These are phyloP conservation scores for Lagodon rhomboides DNA, from an alignment of 2,797 vertebrate genomes.

Conservation along the genomic window DNA sequence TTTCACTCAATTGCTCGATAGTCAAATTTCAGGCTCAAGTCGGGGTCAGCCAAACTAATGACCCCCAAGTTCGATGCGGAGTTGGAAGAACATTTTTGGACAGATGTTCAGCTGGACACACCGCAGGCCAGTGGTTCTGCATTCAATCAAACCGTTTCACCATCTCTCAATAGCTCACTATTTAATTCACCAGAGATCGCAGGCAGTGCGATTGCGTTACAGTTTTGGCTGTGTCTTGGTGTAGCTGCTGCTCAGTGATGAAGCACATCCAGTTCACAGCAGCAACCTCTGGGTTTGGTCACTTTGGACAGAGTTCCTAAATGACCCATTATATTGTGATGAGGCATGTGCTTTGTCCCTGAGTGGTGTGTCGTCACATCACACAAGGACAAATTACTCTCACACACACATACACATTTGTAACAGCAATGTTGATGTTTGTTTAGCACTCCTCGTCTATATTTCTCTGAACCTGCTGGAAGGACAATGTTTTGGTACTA, in stretches of 20 bases:
- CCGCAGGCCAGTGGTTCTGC: constrained; percentile 49
- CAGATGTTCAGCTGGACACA: constrained; percentile 41
- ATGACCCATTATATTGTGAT: constrained; percentile 60
- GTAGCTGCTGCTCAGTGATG: constrained; percentile 38
- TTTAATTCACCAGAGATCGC: constrained; percentile 51
- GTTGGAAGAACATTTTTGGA: constrained; percentile 54
- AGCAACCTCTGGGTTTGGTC: constrained; percentile 63
- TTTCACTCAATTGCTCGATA: constrained; percentile 34
- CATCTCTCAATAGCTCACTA: constrained; percentile 44
- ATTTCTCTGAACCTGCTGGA: no score
- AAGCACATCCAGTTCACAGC: constrained; percentile 46
- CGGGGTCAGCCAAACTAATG: constrained; percentile 41
- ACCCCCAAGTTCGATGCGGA: constrained; percentile 39
- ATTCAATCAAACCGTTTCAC: constrained; percentile 61
- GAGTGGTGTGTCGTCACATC: constrained; percentile 57
- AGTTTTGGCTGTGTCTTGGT: constrained; percentile 42
- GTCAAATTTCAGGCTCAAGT: constrained; percentile 46
- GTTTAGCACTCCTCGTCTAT: no score
- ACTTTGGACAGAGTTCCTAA: constrained; percentile 59
- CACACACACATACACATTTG: constrained; percentile 10
- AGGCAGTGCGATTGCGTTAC: constrained; percentile 57
- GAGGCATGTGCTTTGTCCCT: constrained; percentile 54
- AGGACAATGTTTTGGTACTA: no score
- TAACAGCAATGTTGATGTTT: no score
- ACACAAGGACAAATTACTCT: constrained; percentile 39